These are phyloP conservation scores for Pelochelys cantorii DNA, from an alignment of 2,797 vertebrate genomes.

Conservation along the genomic window DNA sequence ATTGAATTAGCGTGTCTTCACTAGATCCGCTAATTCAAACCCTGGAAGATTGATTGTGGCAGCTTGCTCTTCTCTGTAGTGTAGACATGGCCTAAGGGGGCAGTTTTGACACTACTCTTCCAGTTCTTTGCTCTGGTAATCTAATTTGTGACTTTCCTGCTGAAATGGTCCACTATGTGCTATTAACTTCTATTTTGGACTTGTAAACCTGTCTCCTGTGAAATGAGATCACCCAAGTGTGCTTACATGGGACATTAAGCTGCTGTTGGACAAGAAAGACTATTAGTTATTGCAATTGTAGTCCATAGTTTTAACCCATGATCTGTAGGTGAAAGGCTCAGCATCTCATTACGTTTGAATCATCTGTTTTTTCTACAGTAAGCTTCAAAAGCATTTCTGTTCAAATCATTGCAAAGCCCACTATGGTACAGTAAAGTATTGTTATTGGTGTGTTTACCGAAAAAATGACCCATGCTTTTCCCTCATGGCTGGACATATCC, in stretches of 20 bases:
- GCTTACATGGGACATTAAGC: background rate
- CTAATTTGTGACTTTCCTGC: background rate
- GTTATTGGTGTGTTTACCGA: background rate
- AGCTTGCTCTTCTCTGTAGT: too few relatives aligned
- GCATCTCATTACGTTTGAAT: background rate
- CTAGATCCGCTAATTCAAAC: too few relatives aligned
- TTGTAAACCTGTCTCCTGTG: background rate
- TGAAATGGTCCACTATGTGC: background rate
- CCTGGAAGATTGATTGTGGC: too few relatives aligned
- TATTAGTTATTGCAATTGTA: background rate
- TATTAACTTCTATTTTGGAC: rapidly evolving
- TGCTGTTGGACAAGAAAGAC: background rate
- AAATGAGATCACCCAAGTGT: background rate
- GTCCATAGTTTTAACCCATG: background rate
- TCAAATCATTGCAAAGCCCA: background rate
- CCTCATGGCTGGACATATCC: background rate
- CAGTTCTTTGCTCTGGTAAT: background rate
- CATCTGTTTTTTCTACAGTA: background rate
- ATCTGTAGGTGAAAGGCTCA: background rate
- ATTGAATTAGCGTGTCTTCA: too few relatives aligned
- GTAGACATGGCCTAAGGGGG: background rate
- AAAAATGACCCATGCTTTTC: background rate
- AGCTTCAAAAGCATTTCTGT: background rate
- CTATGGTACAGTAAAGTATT: background rate
- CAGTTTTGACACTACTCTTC: background rate